Conservation (phyloP, 53 echinoderm and acorn worm species). For the Holothuria scabra region DNA sequence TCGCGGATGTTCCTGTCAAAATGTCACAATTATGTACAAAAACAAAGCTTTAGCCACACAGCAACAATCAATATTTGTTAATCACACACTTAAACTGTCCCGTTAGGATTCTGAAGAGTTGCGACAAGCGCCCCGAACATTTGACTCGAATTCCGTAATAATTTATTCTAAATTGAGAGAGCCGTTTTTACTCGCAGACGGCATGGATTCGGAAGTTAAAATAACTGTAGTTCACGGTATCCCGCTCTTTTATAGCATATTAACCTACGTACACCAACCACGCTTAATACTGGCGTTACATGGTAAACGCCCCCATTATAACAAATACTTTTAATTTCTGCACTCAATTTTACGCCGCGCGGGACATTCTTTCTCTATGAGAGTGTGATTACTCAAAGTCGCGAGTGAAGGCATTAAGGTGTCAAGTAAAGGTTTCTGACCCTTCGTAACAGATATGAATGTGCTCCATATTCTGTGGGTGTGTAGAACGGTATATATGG, state of each 20-base stretch:
- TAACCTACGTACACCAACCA: slow-evolving; percentile 21
- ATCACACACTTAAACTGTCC: not conserved
- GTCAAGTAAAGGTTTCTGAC: too few relatives aligned
- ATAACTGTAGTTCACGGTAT: not conserved
- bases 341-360: too few relatives aligned
- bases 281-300: not conserved
- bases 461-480: too few relatives aligned
- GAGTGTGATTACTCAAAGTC: too few relatives aligned
- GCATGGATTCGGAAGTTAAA: not conserved
- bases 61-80: not conserved
- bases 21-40: not conserved
- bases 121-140: not conserved
- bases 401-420: too few relatives aligned
- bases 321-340: too few relatives aligned
- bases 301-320: slow-evolving; percentile 9
- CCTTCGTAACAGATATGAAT: too few relatives aligned
- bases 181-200: slow-evolving; percentile 8
- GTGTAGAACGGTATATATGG: too few relatives aligned
- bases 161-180: not conserved
- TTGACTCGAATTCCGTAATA: not conserved
- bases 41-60: not conserved
- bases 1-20: not conserved
- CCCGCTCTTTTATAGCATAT: slow-evolving; percentile 44
- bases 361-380: too few relatives aligned
- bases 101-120: not conserved